phyloP scores from a whole-genome alignment of 2,797 vertebrate genomes.

The Buceros bicornis region DNA sequence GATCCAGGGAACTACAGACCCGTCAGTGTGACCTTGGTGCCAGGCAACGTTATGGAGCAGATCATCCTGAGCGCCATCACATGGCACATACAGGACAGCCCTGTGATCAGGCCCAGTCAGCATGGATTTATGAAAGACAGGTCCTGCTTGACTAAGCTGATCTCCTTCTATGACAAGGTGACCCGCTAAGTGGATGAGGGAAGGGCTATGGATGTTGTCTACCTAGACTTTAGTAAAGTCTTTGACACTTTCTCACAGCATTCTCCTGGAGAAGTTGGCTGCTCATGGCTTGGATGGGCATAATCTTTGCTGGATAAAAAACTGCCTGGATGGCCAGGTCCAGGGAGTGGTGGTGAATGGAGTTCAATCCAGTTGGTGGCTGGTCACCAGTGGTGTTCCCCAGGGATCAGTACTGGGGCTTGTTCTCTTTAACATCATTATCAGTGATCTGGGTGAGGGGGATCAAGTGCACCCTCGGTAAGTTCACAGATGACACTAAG shows the following conservation, averaged over 20 bases:
- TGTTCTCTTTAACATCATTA: not conserved
- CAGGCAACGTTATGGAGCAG: not conserved
- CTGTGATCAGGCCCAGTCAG: too few species aligned
- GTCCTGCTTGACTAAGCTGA: not conserved
- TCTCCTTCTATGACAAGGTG: not conserved
- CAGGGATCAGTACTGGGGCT: too few species aligned
- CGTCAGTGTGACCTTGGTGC: not conserved
- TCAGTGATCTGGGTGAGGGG: not conserved
- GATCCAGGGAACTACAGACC: not conserved
- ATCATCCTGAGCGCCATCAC: not conserved
- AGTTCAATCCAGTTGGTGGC: not conserved
- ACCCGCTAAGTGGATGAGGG: not conserved
- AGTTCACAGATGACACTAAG: too few species aligned
- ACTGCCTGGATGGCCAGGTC: not conserved
- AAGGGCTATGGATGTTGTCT: not conserved
- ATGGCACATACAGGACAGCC: rapidly evolving
- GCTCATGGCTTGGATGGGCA: not conserved
- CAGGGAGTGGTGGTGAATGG: not conserved
- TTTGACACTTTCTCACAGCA: not conserved
- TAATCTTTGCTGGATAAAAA: not conserved
- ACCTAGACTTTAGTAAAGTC: not conserved
- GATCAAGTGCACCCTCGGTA: too few species aligned
- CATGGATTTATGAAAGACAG: too few species aligned
- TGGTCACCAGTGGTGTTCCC: not conserved
- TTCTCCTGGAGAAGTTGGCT: not conserved